phyloP scores from a whole-genome alignment of 2,797 vertebrate genomes.

The Microtus agrestis region DNA sequence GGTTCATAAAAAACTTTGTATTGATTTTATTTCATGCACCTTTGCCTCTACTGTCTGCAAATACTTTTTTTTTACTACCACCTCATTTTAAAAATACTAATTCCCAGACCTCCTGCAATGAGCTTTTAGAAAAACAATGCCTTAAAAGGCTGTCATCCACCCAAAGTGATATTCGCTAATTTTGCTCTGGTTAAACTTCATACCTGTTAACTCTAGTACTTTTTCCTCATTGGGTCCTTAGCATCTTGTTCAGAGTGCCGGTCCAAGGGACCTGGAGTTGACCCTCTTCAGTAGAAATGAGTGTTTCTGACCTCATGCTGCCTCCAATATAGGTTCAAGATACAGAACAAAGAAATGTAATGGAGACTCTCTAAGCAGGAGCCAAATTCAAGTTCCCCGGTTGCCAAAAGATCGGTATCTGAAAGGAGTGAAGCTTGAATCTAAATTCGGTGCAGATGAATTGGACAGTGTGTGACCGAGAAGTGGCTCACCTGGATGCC shows the following conservation, averaged over 20 bases:
- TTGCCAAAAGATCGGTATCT: background rate
- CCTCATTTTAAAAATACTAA: background rate
- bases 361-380: background rate
- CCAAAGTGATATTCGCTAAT: background rate
- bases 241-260: background rate
- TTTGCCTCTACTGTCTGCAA: background rate
- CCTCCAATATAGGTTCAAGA: background rate
- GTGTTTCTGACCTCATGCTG: background rate
- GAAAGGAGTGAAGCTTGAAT: background rate
- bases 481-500: background rate
- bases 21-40: background rate
- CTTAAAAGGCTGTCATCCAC: background rate
- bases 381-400: background rate
- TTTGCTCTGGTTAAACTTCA: background rate
- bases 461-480: background rate
- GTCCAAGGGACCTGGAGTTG: background rate
- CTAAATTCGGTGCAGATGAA: background rate
- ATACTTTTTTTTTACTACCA: background rate
- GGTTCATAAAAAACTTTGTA: background rate
- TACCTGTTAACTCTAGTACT: background rate
- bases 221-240: background rate
- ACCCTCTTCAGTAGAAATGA: background rate
- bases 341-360: background rate
- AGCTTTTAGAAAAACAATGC: background rate
- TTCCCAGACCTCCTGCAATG: background rate